Evolutionary conservation across 2,113 vertebrate genomes (phyloP).

Genomic region (Equus quagga): DNA sequence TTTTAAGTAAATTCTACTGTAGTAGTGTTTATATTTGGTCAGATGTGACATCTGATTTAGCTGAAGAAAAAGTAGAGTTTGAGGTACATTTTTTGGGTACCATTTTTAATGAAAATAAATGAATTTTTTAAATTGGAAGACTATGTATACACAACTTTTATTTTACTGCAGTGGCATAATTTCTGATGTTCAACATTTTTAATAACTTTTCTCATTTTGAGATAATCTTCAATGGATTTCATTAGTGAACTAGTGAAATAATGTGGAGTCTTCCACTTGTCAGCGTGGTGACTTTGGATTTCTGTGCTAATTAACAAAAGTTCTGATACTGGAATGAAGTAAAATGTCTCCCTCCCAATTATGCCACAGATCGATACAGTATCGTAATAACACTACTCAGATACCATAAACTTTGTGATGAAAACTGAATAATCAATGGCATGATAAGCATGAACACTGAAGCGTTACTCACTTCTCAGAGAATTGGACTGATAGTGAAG

Average conservation of each 20-base stretch:
- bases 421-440: not conserved
- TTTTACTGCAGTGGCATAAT: not conserved
- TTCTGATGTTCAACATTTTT: not conserved
- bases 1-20: not conserved
- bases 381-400: not conserved
- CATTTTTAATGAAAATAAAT: not conserved
- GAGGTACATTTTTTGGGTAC: not conserved
- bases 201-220: not conserved
- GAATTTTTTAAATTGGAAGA: not conserved
- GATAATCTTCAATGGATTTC: not conserved
- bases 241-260: not conserved
- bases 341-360: not conserved
- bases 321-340: not conserved
- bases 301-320: not conserved
- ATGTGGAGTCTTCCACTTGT: not conserved
- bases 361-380: not conserved
- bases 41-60: not conserved
- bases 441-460: not conserved
- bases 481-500: not conserved
- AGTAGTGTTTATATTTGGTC: not conserved
- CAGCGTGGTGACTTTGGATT: not conserved
- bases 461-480: not conserved
- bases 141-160: not conserved
- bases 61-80: not conserved
- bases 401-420: not conserved